These are phyloP conservation scores for Neolamprologus tretocephalus DNA, from an alignment of 2,113 vertebrate species.

Conservation along the genomic window DNA sequence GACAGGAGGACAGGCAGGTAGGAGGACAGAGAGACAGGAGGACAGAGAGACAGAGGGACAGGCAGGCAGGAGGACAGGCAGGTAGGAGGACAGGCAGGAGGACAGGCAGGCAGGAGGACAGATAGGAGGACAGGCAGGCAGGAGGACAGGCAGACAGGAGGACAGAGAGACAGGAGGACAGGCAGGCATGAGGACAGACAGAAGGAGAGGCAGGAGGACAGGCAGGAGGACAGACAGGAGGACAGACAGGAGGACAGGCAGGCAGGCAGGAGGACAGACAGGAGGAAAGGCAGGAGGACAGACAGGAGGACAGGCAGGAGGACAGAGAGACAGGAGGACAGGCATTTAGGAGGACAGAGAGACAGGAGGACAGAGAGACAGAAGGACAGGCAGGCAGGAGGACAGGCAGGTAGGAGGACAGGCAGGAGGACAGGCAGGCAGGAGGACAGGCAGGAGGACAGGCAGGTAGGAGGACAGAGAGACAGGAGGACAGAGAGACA, in stretches of 20 bases:
- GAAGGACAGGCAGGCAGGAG: rapidly evolving
- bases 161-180: rapidly evolving
- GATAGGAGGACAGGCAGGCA: too few relatives aligned
- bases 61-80: too few relatives aligned
- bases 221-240: rapidly evolving
- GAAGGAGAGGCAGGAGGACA: too few relatives aligned
- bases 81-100: too few relatives aligned
- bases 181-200: rapidly evolving
- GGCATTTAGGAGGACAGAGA: rapidly evolving
- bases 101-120: too few relatives aligned
- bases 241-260: too few relatives aligned
- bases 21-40: rapidly evolving
- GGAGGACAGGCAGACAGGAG: rapidly evolving
- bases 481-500: rapidly evolving
- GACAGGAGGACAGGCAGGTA: rapidly evolving
- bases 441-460: rapidly evolving
- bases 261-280: rapidly evolving
- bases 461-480: rapidly evolving
- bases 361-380: rapidly evolving
- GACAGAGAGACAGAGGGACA: too few relatives aligned
- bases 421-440: rapidly evolving
- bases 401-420: rapidly evolving
- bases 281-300: rapidly evolving
- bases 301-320: rapidly evolving
- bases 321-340: rapidly evolving